phyloP scores from a whole-genome alignment of 2,113 vertebrate species.

The Psilopsiagon aymara region DNA sequence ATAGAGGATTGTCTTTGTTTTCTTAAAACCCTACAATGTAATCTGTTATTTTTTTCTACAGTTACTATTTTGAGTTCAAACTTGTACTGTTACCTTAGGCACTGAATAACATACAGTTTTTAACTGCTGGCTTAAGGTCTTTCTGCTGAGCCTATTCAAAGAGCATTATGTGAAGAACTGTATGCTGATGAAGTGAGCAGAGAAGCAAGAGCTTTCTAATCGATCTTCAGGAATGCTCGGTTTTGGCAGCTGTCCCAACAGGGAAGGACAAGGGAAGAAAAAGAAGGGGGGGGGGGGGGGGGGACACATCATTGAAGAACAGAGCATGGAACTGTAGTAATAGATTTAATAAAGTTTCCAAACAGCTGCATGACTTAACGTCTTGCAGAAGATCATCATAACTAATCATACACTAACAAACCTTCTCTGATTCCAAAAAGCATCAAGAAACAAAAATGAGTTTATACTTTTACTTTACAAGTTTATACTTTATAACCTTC shows the following conservation, averaged over 20 bases:
- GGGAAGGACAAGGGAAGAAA: neutral
- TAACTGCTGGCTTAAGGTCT: neutral
- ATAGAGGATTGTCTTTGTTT: neutral
- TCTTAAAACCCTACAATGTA: neutral
- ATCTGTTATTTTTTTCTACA: neutral
- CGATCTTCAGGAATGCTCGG: neutral
- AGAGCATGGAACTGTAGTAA: neutral
- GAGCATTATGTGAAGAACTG: neutral
- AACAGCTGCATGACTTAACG: neutral
- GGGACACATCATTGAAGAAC: neutral
- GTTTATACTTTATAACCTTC: neutral
- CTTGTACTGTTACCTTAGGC: neutral
- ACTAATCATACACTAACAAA: conserved; percentile 6
- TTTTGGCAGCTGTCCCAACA: neutral
- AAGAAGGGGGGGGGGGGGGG: neutral
- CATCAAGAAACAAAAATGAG: conserved; percentile 29
- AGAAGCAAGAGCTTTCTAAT: neutral
- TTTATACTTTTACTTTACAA: neutral
- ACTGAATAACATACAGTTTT: neutral
- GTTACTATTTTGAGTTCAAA: neutral
- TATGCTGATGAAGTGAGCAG: neutral
- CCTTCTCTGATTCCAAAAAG: neutral
- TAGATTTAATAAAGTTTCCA: neutral
- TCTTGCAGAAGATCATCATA: neutral
- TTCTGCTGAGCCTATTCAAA: neutral